phyloP scores from a whole-genome alignment of 2,797 vertebrate genomes.

The Acanthurus tractus region DNA sequence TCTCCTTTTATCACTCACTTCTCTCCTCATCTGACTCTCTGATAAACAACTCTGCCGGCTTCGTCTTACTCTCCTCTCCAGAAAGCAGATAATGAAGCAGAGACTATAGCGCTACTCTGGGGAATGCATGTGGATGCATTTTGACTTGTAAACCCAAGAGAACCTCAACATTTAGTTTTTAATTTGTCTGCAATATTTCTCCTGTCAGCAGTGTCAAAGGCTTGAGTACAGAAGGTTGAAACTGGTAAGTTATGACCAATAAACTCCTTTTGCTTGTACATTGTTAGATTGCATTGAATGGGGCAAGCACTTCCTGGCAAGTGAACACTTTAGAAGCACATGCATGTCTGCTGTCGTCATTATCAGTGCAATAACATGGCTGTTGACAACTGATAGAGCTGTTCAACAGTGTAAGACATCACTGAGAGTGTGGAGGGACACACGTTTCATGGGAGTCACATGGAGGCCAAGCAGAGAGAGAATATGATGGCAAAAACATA shows the following conservation, averaged over 20 bases:
- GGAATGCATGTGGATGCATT: slow-evolving; percentile 8
- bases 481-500: slow-evolving; percentile 31
- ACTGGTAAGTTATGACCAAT: slow-evolving; percentile 12
- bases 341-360: slow-evolving; percentile 61
- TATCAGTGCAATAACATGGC: slow-evolving; percentile 79
- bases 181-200: neutral
- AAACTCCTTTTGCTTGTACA: slow-evolving; percentile 20
- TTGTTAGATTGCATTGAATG: slow-evolving; percentile 32
- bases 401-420: slow-evolving; percentile 34
- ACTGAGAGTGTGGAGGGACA: slow-evolving; percentile 36
- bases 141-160: slow-evolving; percentile 7
- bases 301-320: slow-evolving; percentile 52
- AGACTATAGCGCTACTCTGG: slow-evolving; percentile 9
- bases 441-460: slow-evolving; percentile 51
- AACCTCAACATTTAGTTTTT: neutral
- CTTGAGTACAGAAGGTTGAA: neutral
- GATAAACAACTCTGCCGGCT: slow-evolving; percentile 76
- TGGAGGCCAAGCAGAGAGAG: slow-evolving; percentile 9
- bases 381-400: slow-evolving; percentile 81
- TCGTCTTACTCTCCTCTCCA: slow-evolving; percentile 41
- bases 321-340: slow-evolving; percentile 49
- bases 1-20: slow-evolving; percentile 80
- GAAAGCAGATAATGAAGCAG: slow-evolving; percentile 34
- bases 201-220: slow-evolving; percentile 4
- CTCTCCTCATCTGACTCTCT: slow-evolving; percentile 73